Evolutionary conservation across 2,888 invertebrate genomes (phyloP), one percentile per base, ranked within the genome.

Genomic region (Serrognathus titanus): DNA sequence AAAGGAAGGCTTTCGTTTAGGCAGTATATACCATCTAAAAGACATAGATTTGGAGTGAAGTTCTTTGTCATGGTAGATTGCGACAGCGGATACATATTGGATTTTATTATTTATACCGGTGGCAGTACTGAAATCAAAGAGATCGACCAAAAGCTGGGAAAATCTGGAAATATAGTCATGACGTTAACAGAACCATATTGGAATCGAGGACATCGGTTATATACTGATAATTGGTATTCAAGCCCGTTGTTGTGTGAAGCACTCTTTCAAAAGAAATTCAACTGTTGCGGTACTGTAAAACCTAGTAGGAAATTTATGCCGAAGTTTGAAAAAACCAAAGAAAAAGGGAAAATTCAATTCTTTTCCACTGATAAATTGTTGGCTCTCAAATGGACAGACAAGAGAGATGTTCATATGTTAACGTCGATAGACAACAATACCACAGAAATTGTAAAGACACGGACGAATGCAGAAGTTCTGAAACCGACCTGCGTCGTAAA

Each of bases 311-410:
- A 63, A 55, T 41, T 55, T 43, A 66, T 70, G 66, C 66, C 67
- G 43, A 51, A 50, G 39, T 59, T 67, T 2, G 12, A 40, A 41
- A 40, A 24, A 43, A 63, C 53, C 40, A 9, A 6, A 9, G 12
- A 51, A 12, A 12, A 41, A n/a, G 51, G 51, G n/a, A 35, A 41
- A 12, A 24, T 16, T 10, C 10, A 51, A 20, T 5, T 8, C 12
- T 55, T 20, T 16, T 48, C 3, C 40, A 48, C 55, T 43, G 41
- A 57, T 35, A 57, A 58, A 43, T 35, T 70, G 20, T 11, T 70
- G 13, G 65, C 64, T 5, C 47, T 69, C 39, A 71, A 73, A 62
- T 71, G 71, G 70, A 48, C 55, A 37, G 69, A 73, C 50, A 71
- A 70, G 51, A 46, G 66, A 47, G 65, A 70, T 35, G 68, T 71